A percentile compares a stretch with the other conserved stretches of the same genome.
These are phyloP conservation scores for Xenus cinereus DNA, from an alignment of 2,113 vertebrate species.

Conservation along the genomic window DNA sequence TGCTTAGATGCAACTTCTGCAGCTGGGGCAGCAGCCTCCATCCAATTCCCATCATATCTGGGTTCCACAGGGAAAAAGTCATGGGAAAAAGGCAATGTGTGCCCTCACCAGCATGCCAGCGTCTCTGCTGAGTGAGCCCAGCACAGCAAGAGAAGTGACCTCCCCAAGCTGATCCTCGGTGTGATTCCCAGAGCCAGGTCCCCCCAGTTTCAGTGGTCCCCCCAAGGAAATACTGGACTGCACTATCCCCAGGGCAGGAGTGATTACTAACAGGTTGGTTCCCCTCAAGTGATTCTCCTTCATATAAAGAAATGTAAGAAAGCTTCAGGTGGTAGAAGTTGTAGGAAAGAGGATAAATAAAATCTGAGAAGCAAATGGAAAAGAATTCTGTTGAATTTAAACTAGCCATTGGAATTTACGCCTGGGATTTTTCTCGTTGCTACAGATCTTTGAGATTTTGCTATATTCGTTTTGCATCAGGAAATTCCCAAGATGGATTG, in stretches of 20 bases:
- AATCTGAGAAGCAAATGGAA: neutral
- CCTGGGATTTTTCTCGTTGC: neutral
- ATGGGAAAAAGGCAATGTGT: neutral
- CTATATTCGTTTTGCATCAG: neutral
- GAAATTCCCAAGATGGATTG: neutral
- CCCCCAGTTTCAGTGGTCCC: neutral
- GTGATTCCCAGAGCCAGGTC: neutral
- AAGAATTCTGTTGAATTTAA: neutral
- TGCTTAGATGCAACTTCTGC: neutral
- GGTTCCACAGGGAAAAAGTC: neutral
- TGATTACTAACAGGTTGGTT: neutral
- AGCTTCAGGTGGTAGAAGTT: neutral
- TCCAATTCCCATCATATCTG: neutral
- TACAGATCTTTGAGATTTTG: neutral
- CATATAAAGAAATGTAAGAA: neutral
- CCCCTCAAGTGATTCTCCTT: neutral
- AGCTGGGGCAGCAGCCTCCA: neutral
- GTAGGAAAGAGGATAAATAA: neutral
- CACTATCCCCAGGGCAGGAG: neutral
- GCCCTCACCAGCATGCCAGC: neutral
- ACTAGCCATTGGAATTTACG: neutral
- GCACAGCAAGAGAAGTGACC: fast-evolving
- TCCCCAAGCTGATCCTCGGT: neutral
- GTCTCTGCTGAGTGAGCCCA: neutral
- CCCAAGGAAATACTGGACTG: neutral